phyloP scores from a whole-genome alignment of 2,113 vertebrate species.

The Nibea coibor region DNA sequence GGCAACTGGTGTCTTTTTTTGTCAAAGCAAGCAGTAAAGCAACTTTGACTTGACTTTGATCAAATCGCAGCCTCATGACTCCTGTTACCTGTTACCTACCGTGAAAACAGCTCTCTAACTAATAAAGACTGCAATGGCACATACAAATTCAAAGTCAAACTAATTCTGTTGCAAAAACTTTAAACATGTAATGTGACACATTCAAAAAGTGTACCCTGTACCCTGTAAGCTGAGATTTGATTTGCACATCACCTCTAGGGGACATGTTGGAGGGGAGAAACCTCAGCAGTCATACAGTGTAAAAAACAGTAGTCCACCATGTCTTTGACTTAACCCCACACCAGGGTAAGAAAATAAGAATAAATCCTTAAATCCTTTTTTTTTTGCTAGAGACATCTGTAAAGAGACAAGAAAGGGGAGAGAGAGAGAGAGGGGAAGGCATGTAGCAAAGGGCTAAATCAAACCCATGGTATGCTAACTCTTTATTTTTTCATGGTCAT shows the following conservation, averaged over 20 bases:
- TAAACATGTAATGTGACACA: neutral
- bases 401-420: too few relatives aligned
- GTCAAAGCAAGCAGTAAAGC: constrained; percentile 5
- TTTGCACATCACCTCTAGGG: neutral
- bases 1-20: constrained; percentile 11
- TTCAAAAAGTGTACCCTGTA: neutral
- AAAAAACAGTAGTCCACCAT: neutral
- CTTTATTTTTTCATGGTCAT: neutral
- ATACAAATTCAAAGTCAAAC: neutral
- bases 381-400: too few relatives aligned
- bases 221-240: neutral
- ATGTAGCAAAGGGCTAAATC: too few relatives aligned
- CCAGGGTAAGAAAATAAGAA: neutral
- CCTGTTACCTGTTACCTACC: neutral
- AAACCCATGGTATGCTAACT: too few relatives aligned
- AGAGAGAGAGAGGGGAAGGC: too few relatives aligned
- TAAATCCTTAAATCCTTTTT: too few relatives aligned
- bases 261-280: neutral
- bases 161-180: neutral
- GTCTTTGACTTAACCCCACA: neutral
- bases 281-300: neutral
- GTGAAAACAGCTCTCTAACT: neutral
- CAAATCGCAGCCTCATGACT: neutral
- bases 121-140: neutral
- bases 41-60: constrained; percentile 27